Evolutionary conservation across 2,113 vertebrate genomes (phyloP), one percentile per base, ranked within the genome.

Genomic region (Speoplatyrhinus poulsoni): DNA sequence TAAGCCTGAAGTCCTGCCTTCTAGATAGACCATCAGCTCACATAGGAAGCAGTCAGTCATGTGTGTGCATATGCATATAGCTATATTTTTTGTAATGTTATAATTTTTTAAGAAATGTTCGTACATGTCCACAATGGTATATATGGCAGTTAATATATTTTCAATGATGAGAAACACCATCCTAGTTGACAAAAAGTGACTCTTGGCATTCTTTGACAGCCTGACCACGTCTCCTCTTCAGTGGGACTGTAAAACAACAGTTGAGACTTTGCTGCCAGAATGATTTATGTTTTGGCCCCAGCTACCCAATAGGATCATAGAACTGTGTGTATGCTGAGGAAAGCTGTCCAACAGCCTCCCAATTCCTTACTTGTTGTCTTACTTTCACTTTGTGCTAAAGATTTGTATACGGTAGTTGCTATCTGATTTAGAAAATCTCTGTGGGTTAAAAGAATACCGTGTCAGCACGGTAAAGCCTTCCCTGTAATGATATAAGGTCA

Each of bases 401-500:
- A 26, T 12, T 32, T 12, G 56, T 32, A 26, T 26, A 26, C 26
- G 26, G 56, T 32, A 12, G 26, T 10, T 77, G 10, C 33, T 69
- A 50, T 69, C 64, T 50, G n/a, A 13, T 58, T 19, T 19, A 19
- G 56, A 58, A 58, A 58, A 12, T 10, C 56, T 70, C 58, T 62
- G 41, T 13, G 60, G 65, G 59, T 32, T 60, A 41, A 41, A 41
- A 8, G 26, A 78, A 15, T 65, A 19, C 12, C 0, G 56, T 58
- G 54, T 63, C 62, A 75, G 57, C 3, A 1, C 53, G 50, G 76
- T 71, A 46, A 54, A 17, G 12, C 59, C 48, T 41, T 53, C 50
- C 19, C 63, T 55, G 46, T 13, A 50, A 77, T 80, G 85, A 89
- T 69, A 60, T 56, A 63, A 70, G 74, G 76, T 83, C 71, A 82